phyloP scores from a whole-genome alignment of 1,140 invertebrate species.

The Scaptomyza graminum region DNA sequence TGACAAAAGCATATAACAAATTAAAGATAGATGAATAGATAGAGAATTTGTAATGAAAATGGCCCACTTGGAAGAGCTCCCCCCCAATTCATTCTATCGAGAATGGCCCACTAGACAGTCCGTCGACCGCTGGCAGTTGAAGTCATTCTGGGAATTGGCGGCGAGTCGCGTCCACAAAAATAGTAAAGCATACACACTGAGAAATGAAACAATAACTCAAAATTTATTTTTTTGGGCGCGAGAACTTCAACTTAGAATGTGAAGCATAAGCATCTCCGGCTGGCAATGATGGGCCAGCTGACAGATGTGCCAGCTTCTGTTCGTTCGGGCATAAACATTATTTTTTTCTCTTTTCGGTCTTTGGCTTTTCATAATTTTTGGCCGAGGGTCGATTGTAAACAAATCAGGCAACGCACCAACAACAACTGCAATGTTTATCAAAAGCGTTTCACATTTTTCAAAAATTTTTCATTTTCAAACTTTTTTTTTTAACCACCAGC shows the following conservation, averaged over 20 bases:
- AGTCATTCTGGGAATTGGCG: slow-evolving; percentile 69
- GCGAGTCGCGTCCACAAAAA: slow-evolving; percentile 53
- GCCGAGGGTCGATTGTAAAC: slow-evolving; percentile 60
- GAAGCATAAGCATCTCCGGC: slow-evolving; percentile 50
- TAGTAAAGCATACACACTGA: slow-evolving; percentile 46
- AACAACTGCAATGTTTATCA: slow-evolving; percentile 58
- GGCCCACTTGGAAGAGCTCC: slow-evolving; percentile 46
- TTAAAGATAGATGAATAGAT: neutral
- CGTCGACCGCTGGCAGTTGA: slow-evolving; percentile 51
- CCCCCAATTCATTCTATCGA: neutral
- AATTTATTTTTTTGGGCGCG: slow-evolving; percentile 36
- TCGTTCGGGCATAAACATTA: slow-evolving; percentile 59
- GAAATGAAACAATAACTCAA: slow-evolving; percentile 61
- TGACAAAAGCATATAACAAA: too few species aligned
- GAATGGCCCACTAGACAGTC: slow-evolving; percentile 57
- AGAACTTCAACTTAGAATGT: slow-evolving; percentile 56
- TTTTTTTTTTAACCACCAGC: too few species aligned
- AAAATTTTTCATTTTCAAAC: slow-evolving; percentile 9
- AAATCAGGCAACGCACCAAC: slow-evolving; percentile 37
- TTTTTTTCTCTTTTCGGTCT: slow-evolving; percentile 21
- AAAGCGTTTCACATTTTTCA: slow-evolving; percentile 12
- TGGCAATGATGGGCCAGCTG: slow-evolving; percentile 65
- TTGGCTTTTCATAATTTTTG: slow-evolving; percentile 63
- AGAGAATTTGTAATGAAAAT: slow-evolving; percentile 41
- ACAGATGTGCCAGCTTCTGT: slow-evolving; percentile 64